phyloP scores from a whole-genome alignment of 2,888 invertebrate genomes.

The Drosophila engyochracea region DNA sequence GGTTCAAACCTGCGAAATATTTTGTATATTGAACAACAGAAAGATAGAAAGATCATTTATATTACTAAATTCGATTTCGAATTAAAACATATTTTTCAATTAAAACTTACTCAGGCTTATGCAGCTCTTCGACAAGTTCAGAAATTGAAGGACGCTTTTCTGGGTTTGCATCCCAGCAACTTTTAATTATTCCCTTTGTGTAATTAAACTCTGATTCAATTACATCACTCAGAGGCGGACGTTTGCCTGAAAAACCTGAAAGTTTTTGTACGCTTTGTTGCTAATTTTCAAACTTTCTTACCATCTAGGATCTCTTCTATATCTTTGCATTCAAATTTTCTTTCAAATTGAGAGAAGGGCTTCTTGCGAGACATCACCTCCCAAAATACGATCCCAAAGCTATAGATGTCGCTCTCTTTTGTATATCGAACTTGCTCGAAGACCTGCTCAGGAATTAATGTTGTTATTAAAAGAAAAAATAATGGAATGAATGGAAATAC shows the following conservation, averaged over 20 bases:
- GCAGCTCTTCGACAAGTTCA: not conserved
- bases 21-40: not conserved
- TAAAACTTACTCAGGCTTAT: not conserved
- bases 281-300: not conserved
- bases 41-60: not conserved
- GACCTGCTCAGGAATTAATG: too few relatives aligned
- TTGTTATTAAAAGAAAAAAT: too few relatives aligned
- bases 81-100: not conserved
- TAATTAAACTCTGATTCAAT: not conserved
- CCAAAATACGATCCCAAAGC: too few relatives aligned
- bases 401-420: too few relatives aligned
- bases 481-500: not conserved
- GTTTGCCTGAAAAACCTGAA: not conserved
- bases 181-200: not conserved
- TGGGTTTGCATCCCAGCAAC: not conserved
- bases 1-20: not conserved
- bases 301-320: not conserved
- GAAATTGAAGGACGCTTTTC: not conserved
- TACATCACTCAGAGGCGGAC: conserved; percentile 3
- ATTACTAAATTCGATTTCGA: not conserved
- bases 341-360: not conserved
- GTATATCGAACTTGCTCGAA: too few relatives aligned
- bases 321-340: not conserved
- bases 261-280: too few relatives aligned
- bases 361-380: conserved; percentile 8